These are phyloP conservation scores for Pangasius macronema DNA, from an alignment of 2,797 vertebrate genomes.

Conservation along the genomic window DNA sequence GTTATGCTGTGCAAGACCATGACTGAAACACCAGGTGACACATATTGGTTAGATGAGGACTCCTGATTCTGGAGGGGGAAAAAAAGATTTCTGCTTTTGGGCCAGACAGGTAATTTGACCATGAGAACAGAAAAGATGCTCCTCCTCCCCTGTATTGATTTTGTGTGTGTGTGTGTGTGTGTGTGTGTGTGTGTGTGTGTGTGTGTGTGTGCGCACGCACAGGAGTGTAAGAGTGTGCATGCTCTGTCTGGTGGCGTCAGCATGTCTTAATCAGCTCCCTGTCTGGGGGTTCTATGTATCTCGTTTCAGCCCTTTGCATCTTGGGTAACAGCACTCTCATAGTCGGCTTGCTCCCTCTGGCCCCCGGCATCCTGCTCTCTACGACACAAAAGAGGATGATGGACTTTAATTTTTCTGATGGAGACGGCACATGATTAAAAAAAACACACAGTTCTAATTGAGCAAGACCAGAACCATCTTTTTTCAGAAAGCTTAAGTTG, in stretches of 20 bases:
- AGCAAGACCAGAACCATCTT: background rate
- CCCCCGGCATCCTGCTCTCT: constrained; percentile 52
- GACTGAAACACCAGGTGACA: background rate
- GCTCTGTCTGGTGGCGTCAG: constrained; percentile 79
- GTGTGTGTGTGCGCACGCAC: background rate
- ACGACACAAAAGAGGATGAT: constrained; percentile 49
- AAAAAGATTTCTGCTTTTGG: constrained; percentile 39
- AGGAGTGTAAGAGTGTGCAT: constrained; percentile 41
- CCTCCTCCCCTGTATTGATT: constrained; percentile 78
- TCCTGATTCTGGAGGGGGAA: constrained; percentile 16
- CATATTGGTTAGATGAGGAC: background rate
- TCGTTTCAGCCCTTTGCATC: constrained; percentile 78
- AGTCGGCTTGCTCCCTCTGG: constrained; percentile 54
- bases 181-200: constrained; percentile 20
- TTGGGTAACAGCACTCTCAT: constrained; percentile 74
- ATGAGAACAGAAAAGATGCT: constrained; percentile 76
- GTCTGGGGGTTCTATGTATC: constrained; percentile 81
- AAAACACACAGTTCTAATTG: background rate
- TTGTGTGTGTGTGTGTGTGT: constrained; percentile 38
- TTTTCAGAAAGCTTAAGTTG: background rate
- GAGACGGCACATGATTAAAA: background rate
- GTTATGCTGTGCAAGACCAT: background rate
- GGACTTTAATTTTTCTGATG: constrained; percentile 52
- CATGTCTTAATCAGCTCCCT: constrained; percentile 82
- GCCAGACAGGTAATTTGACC: constrained; percentile 78